A percentile compares a stretch with the other conserved stretches of the same genome.
Conservation (phyloP, 2,888 invertebrate species). For the Carpatolechia fugitivella region DNA sequence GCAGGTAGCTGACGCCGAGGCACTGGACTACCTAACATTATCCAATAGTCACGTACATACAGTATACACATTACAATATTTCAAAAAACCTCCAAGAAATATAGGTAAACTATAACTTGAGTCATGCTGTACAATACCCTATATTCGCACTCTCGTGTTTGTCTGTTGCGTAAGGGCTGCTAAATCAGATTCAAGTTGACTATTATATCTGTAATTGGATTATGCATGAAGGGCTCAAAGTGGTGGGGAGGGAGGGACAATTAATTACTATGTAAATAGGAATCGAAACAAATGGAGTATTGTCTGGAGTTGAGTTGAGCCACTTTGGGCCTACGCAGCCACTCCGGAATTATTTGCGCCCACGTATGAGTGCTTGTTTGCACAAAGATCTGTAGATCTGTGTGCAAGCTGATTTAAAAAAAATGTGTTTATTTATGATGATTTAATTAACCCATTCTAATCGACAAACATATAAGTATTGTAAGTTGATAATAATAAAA, state of each 20-base stretch:
- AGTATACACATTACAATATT: too few species aligned
- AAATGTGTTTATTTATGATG: neutral
- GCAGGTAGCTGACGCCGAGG: neutral
- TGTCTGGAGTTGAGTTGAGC: conserved; percentile 18
- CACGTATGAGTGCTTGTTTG: neutral
- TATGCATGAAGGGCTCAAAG: conserved; percentile 22
- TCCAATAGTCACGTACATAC: too few species aligned
- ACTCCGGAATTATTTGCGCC: neutral
- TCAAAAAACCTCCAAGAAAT: too few species aligned
- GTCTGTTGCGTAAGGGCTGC: too few species aligned
- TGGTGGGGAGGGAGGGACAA: conserved; percentile 23
- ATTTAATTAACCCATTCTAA: too few species aligned
- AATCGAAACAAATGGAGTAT: conserved; percentile 24
- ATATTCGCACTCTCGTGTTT: too few species aligned
- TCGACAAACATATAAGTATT: too few species aligned
- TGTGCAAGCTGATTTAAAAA: neutral
- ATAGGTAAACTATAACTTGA: too few species aligned
- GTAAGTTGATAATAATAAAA: too few species aligned
- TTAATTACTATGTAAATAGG: conserved; percentile 35
- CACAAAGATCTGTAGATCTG: neutral
- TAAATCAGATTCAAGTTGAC: conserved; percentile 18
- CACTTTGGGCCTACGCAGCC: conserved; percentile 14
- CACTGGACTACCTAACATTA: too few species aligned
- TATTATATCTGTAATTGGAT: conserved; percentile 14
- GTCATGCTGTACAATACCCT: too few species aligned